These are phyloP conservation scores for Luperina testacea DNA, from an alignment of 2,888 invertebrate species.

Conservation along the genomic window DNA sequence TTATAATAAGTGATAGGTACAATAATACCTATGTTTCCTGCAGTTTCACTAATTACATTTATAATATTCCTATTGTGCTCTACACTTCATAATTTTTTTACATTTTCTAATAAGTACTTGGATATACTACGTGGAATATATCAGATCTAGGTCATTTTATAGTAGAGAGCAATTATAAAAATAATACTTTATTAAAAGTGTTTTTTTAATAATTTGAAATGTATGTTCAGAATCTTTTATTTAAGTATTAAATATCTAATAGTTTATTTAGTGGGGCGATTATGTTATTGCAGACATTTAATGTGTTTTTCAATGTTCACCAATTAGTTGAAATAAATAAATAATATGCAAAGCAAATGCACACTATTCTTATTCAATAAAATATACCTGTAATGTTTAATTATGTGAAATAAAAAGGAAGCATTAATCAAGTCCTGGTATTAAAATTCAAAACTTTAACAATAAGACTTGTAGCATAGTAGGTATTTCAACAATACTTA, in stretches of 20 bases:
- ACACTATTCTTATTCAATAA: neutral
- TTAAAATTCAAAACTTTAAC: slow-evolving; percentile 17
- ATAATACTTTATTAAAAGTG: neutral
- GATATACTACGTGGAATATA: neutral
- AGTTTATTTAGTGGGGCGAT: slow-evolving; percentile 10
- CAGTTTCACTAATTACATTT: slow-evolving; percentile 84
- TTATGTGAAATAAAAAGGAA: slow-evolving; percentile 11
- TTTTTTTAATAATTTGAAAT: neutral
- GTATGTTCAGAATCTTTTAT: neutral
- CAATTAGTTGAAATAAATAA: neutral
- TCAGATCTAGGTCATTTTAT: neutral
- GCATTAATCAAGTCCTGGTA: neutral
- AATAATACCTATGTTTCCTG: slow-evolving; percentile 70
- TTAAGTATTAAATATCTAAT: slow-evolving; percentile 3
- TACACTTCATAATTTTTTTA: neutral
- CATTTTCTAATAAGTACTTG: neutral
- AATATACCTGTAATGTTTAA: slow-evolving; percentile 5
- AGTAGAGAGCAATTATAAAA: neutral
- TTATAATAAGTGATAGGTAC: slow-evolving; percentile 65
- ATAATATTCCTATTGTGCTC: slow-evolving; percentile 13
- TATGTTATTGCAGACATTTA: slow-evolving; percentile 19
- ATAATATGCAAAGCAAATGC: neutral
- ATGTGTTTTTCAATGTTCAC: slow-evolving; percentile 1
- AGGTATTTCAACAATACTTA: slow-evolving; percentile 22
- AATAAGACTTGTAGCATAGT: neutral